Base-by-base conservation (phyloP, 1,140 invertebrate species). In the Drosophila ercepeae region DNA sequence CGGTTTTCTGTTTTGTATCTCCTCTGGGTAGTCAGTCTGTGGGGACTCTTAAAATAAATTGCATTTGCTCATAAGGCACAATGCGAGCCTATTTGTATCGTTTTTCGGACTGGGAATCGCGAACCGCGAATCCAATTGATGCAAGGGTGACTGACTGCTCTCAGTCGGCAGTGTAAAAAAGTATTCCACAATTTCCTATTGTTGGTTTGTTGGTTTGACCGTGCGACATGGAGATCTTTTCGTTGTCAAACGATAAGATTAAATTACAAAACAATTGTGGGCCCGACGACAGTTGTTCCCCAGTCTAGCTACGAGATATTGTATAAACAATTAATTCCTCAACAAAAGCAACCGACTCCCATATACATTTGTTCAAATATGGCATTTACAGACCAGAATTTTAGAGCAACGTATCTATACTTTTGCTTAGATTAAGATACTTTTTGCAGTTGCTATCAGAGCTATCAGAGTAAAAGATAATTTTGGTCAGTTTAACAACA, bases 251-350 rank as follows among this genome's bases (percentile, higher is more conserved):
- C 76, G 81, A 88, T 86, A 88, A 88, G 81, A 86, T 86, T 88
- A 86, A 81, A 81, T 86, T 86, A 76, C 79, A 79, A 86, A 76
- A 84, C 82, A 73, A 82, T 67, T 78, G 53, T 65, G 71, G 54
- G 67, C 59, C 44, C 49, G 29, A 32, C 49, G 29, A 32, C 29
- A 32, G 29, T 32, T 32, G 29, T 11, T 32, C 29, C 29, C 29
- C 48, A 36, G n/a, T n/a, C n/a, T n/a, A n/a, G n/a, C n/a, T n/a
- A n/a, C n/a, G n/a, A n/a, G n/a, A n/a, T n/a, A n/a, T n/a, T n/a
- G n/a, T 29, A 41, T 42, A 61, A 34, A 55, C 58, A 46, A 41
- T 58, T 84, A 84, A 84, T 86, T 84, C 72, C 72, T 86, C 34
- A 75, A 84, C 79, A 76, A 76, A 57, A 69, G 72, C 73, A 48